Evolutionary conservation across 2,113 vertebrate species (phyloP).

Genomic region (Entelurus aequoreus): DNA sequence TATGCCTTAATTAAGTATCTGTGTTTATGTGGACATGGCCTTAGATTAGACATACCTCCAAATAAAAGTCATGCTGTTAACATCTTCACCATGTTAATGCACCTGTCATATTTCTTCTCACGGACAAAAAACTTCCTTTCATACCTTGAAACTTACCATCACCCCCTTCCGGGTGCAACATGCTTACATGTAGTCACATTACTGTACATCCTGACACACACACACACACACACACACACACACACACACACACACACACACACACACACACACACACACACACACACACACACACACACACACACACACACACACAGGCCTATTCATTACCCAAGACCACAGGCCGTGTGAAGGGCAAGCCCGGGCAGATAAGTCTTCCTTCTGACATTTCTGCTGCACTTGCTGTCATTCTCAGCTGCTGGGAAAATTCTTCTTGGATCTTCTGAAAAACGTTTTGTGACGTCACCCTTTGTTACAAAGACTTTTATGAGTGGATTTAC

Average conservation of each 20-base stretch:
- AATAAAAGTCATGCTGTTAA: slow-evolving; percentile 18
- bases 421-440: slow-evolving; percentile 8
- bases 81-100: slow-evolving; percentile 4
- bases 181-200: slow-evolving; percentile 31
- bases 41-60: neutral
- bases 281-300: slow-evolving; percentile 38
- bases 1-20: too few relatives aligned
- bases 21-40: too few relatives aligned
- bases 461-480: slow-evolving; percentile 5
- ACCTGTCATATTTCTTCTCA: slow-evolving; percentile 33
- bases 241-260: slow-evolving; percentile 27
- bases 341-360: slow-evolving; percentile 35
- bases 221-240: slow-evolving; percentile 9
- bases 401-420: slow-evolving; percentile 7
- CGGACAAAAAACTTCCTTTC: slow-evolving; percentile 32
- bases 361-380: slow-evolving; percentile 33
- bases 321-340: slow-evolving; percentile 36
- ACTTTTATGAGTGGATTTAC: too few relatives aligned
- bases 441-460: slow-evolving; percentile 26
- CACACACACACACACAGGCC: slow-evolving; percentile 5
- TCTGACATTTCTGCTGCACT: slow-evolving; percentile 29
- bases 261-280: slow-evolving; percentile 24
- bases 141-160: slow-evolving; percentile 2
- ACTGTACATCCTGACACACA: slow-evolving; percentile 27
- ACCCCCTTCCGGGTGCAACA: slow-evolving; percentile 17